A percentile compares a stretch with the other conserved stretches of the same genome.
phyloP scores from a whole-genome alignment of 2,888 invertebrate genomes.

The Harpalus rubripes region DNA sequence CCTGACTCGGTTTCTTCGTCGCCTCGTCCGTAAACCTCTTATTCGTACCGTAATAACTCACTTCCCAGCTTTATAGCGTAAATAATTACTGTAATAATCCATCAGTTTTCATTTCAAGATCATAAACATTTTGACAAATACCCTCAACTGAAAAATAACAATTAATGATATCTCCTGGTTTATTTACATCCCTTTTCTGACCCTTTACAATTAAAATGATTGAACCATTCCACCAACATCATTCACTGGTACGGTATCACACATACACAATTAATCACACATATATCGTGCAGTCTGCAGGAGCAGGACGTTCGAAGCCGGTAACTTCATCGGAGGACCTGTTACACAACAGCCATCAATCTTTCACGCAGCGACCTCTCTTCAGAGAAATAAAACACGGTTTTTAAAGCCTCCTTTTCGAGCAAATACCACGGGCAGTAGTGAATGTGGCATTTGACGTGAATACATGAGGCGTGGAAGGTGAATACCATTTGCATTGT shows the following conservation, averaged over 20 bases:
- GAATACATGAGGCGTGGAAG: constrained; percentile 36
- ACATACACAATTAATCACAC: constrained; percentile 25
- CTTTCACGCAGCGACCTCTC: constrained; percentile 24
- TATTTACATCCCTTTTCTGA: neutral
- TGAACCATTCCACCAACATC: constrained; percentile 11
- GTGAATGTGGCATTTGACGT: constrained; percentile 23
- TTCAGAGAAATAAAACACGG: constrained; percentile 30
- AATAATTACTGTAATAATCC: neutral
- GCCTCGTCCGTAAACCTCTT: no score
- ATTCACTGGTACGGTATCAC: constrained; percentile 1
- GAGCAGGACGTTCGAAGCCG: neutral
- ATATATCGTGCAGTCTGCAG: neutral
- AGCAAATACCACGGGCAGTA: neutral
- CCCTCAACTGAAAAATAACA: neutral
- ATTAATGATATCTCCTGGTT: neutral
- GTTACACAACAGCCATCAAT: constrained; percentile 49
- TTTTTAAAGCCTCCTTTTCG: constrained; percentile 22
- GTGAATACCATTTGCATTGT: constrained; percentile 15
- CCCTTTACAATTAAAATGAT: constrained; percentile 27
- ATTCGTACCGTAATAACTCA: no score
- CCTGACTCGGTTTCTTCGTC: no score
- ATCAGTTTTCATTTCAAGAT: neutral
- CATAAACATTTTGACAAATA: neutral
- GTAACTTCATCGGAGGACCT: constrained; percentile 1
- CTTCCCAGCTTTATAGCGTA: no score